These are phyloP conservation scores for Abramis brama DNA, from an alignment of 2,113 vertebrate species.

Conservation along the genomic window DNA sequence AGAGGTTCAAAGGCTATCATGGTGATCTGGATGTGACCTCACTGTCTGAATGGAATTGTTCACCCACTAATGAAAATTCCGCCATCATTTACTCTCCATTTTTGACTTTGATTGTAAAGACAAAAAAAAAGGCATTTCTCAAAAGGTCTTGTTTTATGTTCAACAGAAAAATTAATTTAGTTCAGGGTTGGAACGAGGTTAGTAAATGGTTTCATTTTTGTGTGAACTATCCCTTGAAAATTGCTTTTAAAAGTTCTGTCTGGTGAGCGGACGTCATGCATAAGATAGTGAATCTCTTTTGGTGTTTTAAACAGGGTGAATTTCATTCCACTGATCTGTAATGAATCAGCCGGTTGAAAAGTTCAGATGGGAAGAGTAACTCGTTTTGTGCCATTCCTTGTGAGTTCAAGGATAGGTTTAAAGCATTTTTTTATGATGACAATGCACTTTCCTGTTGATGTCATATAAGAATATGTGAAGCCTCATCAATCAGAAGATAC, in stretches of 20 bases:
- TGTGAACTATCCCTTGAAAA: background rate
- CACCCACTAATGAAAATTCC: background rate
- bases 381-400: background rate
- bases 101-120: background rate
- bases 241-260: background rate
- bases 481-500: background rate
- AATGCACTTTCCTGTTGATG: background rate
- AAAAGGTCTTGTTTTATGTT: background rate
- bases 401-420: conserved; percentile 1
- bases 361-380: background rate
- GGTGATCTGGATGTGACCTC: background rate
- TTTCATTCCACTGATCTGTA: no score
- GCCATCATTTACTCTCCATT: background rate
- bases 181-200: background rate
- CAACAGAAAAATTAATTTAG: background rate
- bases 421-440: background rate
- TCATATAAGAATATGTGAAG: background rate
- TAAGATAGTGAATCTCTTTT: no score
- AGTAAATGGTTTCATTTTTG: background rate
- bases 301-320: no score
- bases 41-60: background rate
- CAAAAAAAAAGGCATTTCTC: background rate
- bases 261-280: no score
- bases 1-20: background rate
- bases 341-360: background rate